These are phyloP conservation scores for Brassicogethes aeneus DNA, from an alignment of 2,888 invertebrate species.

Conservation along the genomic window DNA sequence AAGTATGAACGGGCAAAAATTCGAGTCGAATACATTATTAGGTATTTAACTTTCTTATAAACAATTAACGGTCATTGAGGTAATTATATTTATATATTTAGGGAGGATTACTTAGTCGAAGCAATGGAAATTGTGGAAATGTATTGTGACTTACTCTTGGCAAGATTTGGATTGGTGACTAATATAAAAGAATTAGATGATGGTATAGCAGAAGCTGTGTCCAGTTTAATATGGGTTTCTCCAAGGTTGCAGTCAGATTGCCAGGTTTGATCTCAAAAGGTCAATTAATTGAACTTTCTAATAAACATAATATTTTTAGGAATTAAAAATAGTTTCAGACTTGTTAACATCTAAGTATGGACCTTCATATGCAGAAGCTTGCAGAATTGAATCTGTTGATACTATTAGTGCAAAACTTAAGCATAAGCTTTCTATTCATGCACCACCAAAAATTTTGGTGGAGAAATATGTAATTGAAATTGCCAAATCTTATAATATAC, in stretches of 20 bases:
- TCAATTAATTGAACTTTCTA: not conserved
- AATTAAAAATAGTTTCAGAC: slow-evolving; percentile 75
- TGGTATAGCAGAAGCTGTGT: slow-evolving; percentile 91
- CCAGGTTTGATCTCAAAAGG: too few species aligned
- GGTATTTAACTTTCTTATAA: slow-evolving; percentile 38
- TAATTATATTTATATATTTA: slow-evolving; percentile 28
- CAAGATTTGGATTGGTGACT: slow-evolving; percentile 91
- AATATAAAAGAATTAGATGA: slow-evolving; percentile 96
- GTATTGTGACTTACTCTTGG: slow-evolving; percentile 95
- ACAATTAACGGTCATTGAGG: not conserved
- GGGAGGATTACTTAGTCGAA: slow-evolving; percentile 98
- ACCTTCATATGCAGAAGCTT: slow-evolving; percentile 83
- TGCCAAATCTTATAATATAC: slow-evolving; percentile 89
- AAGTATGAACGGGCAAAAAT: slow-evolving; percentile 89
- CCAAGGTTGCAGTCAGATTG: slow-evolving; percentile 84
- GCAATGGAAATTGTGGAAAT: slow-evolving; percentile 99
- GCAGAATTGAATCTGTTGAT: slow-evolving; percentile 69
- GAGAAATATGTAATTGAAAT: slow-evolving; percentile 95
- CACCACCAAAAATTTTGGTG: slow-evolving; percentile 89
- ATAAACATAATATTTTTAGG: slow-evolving; percentile 34
- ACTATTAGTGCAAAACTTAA: slow-evolving; percentile 85
- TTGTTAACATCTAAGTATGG: slow-evolving; percentile 89
- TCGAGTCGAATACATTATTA: slow-evolving; percentile 95
- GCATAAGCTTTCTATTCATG: slow-evolving; percentile 88
- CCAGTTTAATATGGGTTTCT: slow-evolving; percentile 94